Evolutionary conservation across 2,888 invertebrate genomes (phyloP).

Genomic region (Cataglyphis livida): DNA sequence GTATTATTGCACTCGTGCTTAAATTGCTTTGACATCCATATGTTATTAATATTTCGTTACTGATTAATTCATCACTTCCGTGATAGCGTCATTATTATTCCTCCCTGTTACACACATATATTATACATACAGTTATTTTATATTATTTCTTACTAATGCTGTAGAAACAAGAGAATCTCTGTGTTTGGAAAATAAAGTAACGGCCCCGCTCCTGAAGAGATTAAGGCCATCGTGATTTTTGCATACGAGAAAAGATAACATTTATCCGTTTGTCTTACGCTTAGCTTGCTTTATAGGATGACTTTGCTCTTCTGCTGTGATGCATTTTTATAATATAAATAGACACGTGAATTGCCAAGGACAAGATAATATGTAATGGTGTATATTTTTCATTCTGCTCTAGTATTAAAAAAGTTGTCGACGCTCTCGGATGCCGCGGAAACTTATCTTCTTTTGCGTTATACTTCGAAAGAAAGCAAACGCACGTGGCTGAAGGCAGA

Average conservation of each 20-base stretch:
- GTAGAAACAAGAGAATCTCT: not conserved
- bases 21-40: not conserved
- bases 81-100: not conserved
- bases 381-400: constrained; percentile 29
- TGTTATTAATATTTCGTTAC: constrained; percentile 4
- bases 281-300: constrained; percentile 20
- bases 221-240: not conserved
- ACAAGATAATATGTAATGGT: constrained; percentile 6
- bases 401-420: constrained; percentile 39
- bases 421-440: not conserved
- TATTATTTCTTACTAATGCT: not conserved
- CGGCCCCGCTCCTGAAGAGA: not conserved
- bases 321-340: constrained; percentile 34
- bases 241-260: constrained; percentile 22
- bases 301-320: not conserved
- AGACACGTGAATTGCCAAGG: not conserved
- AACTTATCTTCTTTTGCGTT: constrained; percentile 26
- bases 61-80: not conserved
- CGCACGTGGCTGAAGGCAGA: not conserved
- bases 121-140: not conserved
- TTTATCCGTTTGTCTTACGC: not conserved
- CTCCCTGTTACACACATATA: not conserved
- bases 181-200: not conserved
- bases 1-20: not conserved
- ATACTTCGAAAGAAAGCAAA: constrained; percentile 25